phyloP scores from a whole-genome alignment of 2,888 invertebrate genomes.

The Sisyra nigra region DNA sequence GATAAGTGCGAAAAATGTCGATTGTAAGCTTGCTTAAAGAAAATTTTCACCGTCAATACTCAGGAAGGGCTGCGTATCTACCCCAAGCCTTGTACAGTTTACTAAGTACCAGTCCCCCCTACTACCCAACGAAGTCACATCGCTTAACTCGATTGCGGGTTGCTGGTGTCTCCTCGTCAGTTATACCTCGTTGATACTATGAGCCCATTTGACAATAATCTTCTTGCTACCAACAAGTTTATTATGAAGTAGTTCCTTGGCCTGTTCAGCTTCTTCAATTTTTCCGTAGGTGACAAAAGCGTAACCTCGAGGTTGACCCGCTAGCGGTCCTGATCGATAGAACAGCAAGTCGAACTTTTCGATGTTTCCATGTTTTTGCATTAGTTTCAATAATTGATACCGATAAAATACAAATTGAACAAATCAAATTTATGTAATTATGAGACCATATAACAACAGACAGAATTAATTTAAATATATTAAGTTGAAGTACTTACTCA shows the following conservation, averaged over 20 bases:
- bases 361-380: constrained; percentile 84
- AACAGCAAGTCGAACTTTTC: constrained; percentile 94
- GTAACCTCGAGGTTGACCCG: constrained; percentile 82
- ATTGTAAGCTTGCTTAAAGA: too few species aligned
- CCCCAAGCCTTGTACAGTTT: too few species aligned
- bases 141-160: too few species aligned
- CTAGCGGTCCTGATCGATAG: constrained; percentile 77
- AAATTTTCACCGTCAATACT: too few species aligned
- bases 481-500: constrained; percentile 68
- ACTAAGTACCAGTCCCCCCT: too few species aligned
- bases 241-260: constrained; percentile 59
- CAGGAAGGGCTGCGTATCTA: too few species aligned
- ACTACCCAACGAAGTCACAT: too few species aligned
- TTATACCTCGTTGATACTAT: constrained; percentile 46
- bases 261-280: constrained; percentile 49
- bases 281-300: constrained; percentile 74
- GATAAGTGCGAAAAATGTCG: too few species aligned
- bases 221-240: constrained; percentile 55
- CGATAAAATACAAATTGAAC: constrained; percentile 41
- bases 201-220: constrained; percentile 68
- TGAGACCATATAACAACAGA: constrained; percentile 12
- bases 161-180: too few species aligned
- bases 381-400: constrained; percentile 91
- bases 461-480: constrained; percentile 7
- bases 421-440: constrained; percentile 5